Evolutionary conservation across 2,888 invertebrate genomes (phyloP).

Genomic region (Epinotia bilunana): DNA sequence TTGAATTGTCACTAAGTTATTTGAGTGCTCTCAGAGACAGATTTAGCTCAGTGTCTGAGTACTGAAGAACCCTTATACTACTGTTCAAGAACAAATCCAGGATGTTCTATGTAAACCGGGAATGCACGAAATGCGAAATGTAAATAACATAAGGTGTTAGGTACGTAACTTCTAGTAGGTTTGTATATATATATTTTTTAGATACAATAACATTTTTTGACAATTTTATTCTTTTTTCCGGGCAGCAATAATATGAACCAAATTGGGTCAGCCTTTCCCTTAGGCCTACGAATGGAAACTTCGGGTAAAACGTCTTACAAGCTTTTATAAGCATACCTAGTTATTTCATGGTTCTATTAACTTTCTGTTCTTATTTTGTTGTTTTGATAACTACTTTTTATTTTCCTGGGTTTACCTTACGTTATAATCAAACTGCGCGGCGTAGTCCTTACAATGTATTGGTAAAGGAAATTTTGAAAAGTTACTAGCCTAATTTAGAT

Average conservation of each 20-base stretch:
- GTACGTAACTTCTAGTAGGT: neutral
- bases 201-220: neutral
- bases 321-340: too few relatives aligned
- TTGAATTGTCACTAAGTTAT: constrained; percentile 15
- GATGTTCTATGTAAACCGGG: neutral
- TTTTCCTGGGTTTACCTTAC: too few relatives aligned
- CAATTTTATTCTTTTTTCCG: constrained; percentile 13
- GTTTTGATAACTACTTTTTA: neutral
- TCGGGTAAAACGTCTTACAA: neutral
- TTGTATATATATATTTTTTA: neutral
- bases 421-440: too few relatives aligned
- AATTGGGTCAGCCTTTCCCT: constrained; percentile 30
- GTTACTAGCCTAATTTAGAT: too few relatives aligned
- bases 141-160: too few relatives aligned
- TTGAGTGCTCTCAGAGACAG: constrained; percentile 21
- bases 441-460: neutral
- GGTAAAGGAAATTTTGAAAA: neutral
- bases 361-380: neutral
- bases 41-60: constrained; percentile 30
- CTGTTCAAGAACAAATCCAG: neutral
- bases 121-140: too few relatives aligned
- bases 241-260: neutral
- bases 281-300: constrained; percentile 1
- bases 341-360: neutral
- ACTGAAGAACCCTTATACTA: constrained; percentile 4